Evolutionary conservation across 2,797 vertebrate genomes (phyloP), one percentile per base, ranked within the genome.

Genomic region (Sarcophilus harrisii): DNA sequence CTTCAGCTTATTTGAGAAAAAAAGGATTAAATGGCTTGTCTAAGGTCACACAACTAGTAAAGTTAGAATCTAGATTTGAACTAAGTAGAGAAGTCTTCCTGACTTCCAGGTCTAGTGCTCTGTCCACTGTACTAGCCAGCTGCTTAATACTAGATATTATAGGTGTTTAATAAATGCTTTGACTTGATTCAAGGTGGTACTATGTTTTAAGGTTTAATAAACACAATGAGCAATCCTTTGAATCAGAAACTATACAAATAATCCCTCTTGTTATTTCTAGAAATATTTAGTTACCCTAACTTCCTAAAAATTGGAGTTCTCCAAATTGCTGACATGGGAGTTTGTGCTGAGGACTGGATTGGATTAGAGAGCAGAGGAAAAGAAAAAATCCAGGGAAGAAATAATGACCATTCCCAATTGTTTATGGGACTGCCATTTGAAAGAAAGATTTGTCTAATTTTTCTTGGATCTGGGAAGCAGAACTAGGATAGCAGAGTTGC

Each of bases 91-190:
- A n/a, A 73, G 16, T 9, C n/a, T 21, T 73, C 66, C 16, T n/a
- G n/a, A 38, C 16, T 73, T 73, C 66, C 1, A 38, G 16, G 5
- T 18, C 66, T 18, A n/a, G 4, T 32, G 0, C 60, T 66, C 30
- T 66, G 32, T 66, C 30, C 13, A 66, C 13, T 14, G 60, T 14
- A 16, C 32, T 16, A 73, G 14, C n/a, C 16, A 73, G 66, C 16
- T 73, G 18, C n/a, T n/a, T 29, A 81, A 9, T 18, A 81, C 18
- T 3, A 45, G 73, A 24, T 27, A 91, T 16, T 10, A 9, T 16
- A 49, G 58, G 52, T 8, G 30, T n/a, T 91, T 54, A 93, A 52
- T 90, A 93, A 54, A 66, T 66, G 62, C 30, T 57, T 96, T 89
- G 21, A 54, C 52, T 54, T 62, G 4, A 58, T 89, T 60, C 66